A percentile compares a stretch with the other conserved stretches of the same genome.
phyloP scores from a whole-genome alignment of 92 coral and sea anemone genomes.

The Bergia puertoricense region DNA sequence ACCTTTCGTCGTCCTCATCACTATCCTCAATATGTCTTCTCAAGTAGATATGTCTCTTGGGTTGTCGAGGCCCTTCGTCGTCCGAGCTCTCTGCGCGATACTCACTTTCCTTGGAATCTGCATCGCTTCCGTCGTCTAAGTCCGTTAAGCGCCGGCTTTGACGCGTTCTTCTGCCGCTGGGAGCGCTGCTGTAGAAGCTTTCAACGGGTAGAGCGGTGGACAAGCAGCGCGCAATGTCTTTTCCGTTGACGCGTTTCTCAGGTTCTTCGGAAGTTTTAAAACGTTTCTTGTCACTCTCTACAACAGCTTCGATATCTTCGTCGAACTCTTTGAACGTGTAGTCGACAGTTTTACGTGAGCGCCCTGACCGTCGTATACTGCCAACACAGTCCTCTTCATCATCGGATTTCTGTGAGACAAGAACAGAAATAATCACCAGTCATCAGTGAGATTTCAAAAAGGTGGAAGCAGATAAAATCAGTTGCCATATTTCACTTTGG shows the following conservation, averaged over 20 bases:
- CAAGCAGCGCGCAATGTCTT: slow-evolving; percentile 31
- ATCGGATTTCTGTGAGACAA: slow-evolving; percentile 52
- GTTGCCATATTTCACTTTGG: no score
- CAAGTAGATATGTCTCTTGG: slow-evolving; percentile 73
- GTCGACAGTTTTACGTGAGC: slow-evolving; percentile 95
- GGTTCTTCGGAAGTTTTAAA: slow-evolving; percentile 47
- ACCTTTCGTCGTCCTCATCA: slow-evolving; percentile 64
- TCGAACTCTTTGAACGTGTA: slow-evolving; percentile 96
- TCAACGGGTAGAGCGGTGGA: slow-evolving; percentile 60
- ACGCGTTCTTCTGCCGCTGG: slow-evolving; percentile 10
- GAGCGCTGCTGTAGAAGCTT: slow-evolving; percentile 47
- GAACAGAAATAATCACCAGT: background rate
- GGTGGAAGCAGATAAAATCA: no score
- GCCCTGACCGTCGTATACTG: slow-evolving; percentile 82
- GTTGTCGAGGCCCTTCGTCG: slow-evolving; percentile 67
- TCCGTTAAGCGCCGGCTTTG: slow-evolving; percentile 16
- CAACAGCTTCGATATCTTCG: slow-evolving; percentile 92
- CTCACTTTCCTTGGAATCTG: slow-evolving; percentile 7
- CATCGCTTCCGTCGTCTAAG: slow-evolving; percentile 4
- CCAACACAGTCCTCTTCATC: slow-evolving; percentile 69
- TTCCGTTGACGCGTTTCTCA: slow-evolving; percentile 62
- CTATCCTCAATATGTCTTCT: slow-evolving; percentile 71
- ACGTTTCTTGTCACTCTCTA: slow-evolving; percentile 75
- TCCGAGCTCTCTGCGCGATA: slow-evolving; percentile 46
- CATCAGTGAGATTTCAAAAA: no score